Percentiles rank a stretch among this genome's conserved stretches.
Conservation (phyloP, 2,888 invertebrate species). For the Folsomia manolachei region DNA sequence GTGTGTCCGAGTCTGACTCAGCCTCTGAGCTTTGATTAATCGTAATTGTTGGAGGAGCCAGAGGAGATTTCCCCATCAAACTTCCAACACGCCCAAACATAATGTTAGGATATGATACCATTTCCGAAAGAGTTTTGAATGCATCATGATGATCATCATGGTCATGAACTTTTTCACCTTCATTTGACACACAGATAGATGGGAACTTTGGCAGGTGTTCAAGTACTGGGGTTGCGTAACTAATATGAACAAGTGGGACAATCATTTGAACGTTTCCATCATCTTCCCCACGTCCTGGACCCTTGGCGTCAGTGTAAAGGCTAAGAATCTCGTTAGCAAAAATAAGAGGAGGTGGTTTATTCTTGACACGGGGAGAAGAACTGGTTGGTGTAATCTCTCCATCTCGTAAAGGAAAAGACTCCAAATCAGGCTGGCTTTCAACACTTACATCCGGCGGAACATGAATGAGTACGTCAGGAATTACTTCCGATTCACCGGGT, state of each 20-base stretch:
- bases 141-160: conserved; percentile 5
- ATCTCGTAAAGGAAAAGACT: conserved; percentile 4
- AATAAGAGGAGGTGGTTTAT: conserved; percentile 50
- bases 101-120: conserved; percentile 3
- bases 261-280: conserved; percentile 20
- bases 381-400: conserved; percentile 15
- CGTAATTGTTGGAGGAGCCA: conserved; percentile 56
- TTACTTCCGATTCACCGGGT: conserved; percentile 51
- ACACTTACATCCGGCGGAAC: conserved; percentile 47
- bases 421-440: conserved; percentile 37
- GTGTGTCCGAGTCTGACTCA: conserved; percentile 53
- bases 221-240: conserved; percentile 48
- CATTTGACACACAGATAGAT: conserved; percentile 4
- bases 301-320: conserved; percentile 26
- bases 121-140: conserved; percentile 2
- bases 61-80: conserved; percentile 35
- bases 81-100: background rate
- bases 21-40: conserved; percentile 56
- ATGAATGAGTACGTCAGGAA: conserved; percentile 50
- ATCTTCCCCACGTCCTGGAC: conserved; percentile 15
- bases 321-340: conserved; percentile 50
- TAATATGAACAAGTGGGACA: conserved; percentile 49
- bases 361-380: conserved; percentile 30
- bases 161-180: conserved; percentile 3
- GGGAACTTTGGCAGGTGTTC: conserved; percentile 37